Percentiles rank a stretch among this genome's conserved stretches.
phyloP scores from a whole-genome alignment of 2,888 invertebrate species.

The Blastobasis lacticolella region DNA sequence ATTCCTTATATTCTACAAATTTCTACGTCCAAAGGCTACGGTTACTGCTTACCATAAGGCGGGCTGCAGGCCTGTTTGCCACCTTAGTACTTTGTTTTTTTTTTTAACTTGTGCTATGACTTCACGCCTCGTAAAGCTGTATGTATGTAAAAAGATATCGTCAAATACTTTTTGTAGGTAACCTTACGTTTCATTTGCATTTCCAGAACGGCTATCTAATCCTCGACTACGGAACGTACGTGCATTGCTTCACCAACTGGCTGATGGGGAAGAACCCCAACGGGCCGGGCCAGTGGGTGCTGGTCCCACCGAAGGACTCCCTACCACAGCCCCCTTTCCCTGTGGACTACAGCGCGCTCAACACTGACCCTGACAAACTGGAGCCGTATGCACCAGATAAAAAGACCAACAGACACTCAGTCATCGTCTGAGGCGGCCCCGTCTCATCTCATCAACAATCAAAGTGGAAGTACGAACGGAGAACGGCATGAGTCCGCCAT shows the following conservation, averaged over 20 bases:
- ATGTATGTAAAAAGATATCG: no score
- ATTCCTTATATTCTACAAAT: no score
- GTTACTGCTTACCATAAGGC: no score
- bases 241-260: constrained; percentile 83
- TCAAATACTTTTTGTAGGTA: no score
- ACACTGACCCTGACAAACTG: constrained; percentile 79
- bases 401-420: constrained; percentile 80
- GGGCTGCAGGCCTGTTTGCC: no score
- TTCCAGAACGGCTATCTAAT: constrained; percentile 80
- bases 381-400: constrained; percentile 81
- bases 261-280: constrained; percentile 83
- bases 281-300: constrained; percentile 83
- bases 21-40: no score
- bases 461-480: no score
- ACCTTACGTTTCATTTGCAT: not conserved
- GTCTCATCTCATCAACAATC: no score
- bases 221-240: constrained; percentile 79
- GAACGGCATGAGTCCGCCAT: no score
- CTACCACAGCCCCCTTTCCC: constrained; percentile 77
- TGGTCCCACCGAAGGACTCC: constrained; percentile 75
- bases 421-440: constrained; percentile 68
- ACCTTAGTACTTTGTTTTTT: no score
- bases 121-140: no score
- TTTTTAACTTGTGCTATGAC: no score
- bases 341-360: constrained; percentile 83